A percentile compares a stretch with the other conserved stretches of the same genome.
Evolutionary conservation across 2,113 vertebrate species (phyloP).

Genomic region (Xyliphius kryptos): DNA sequence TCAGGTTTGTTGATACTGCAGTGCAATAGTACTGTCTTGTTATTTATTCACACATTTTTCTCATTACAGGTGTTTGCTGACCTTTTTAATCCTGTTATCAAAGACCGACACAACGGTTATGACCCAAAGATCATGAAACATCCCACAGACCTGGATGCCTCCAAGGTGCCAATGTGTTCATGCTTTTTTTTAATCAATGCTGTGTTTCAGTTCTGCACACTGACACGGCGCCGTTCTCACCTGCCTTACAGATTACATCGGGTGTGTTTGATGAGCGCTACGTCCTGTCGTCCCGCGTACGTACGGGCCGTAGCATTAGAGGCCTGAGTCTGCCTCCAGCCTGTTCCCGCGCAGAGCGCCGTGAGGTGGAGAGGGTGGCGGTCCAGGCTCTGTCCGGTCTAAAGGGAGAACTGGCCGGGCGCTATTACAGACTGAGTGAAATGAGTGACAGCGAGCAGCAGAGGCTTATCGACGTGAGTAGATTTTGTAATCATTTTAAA

Average conservation of each 20-base stretch:
- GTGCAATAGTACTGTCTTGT: too few relatives aligned
- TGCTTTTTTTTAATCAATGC: neutral
- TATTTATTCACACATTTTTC: neutral
- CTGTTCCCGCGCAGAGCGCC: slow-evolving; percentile 77
- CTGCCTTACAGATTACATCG: slow-evolving; percentile 65
- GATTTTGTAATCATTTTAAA: slow-evolving; percentile 22
- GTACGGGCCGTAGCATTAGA: slow-evolving; percentile 83
- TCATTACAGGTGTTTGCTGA: neutral
- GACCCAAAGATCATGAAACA: neutral
- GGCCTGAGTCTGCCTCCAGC: slow-evolving; percentile 84
- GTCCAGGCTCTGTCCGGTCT: slow-evolving; percentile 76
- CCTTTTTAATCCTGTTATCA: neutral
- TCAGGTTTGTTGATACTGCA: too few relatives aligned
- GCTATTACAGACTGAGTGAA: slow-evolving; percentile 78
- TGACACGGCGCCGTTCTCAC: neutral
- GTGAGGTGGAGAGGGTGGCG: slow-evolving; percentile 82
- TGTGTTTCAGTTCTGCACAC: neutral
- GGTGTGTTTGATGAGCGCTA: slow-evolving; percentile 82
- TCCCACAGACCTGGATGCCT: neutral
- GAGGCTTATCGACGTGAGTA: slow-evolving; percentile 79
- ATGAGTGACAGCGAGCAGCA: slow-evolving; percentile 84
- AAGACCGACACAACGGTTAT: neutral
- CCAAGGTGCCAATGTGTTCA: neutral
- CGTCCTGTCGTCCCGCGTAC: slow-evolving; percentile 79
- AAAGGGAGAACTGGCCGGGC: slow-evolving; percentile 77